Evolutionary conservation across 2,113 vertebrate species (phyloP).

Genomic region (Nipponia nippon): DNA sequence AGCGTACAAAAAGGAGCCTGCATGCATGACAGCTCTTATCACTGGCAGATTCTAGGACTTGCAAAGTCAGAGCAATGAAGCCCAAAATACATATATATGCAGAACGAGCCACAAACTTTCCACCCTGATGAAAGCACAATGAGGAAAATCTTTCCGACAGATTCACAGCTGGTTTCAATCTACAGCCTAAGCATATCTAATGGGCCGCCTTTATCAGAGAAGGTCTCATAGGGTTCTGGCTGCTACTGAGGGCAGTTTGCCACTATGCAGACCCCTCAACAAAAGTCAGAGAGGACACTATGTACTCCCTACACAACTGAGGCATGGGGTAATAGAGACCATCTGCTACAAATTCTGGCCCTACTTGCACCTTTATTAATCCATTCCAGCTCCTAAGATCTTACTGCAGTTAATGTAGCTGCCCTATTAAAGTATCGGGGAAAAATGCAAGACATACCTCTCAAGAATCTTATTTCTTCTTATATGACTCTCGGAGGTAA

Average conservation of each 20-base stretch:
- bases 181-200: conserved; percentile 51
- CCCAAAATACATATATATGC: not conserved
- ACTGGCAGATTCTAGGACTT: not conserved
- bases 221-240: conserved; percentile 13
- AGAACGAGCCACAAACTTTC: conserved; percentile 6
- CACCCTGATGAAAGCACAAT: conserved; percentile 38
- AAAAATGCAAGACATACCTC: not conserved
- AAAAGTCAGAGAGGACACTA: conserved; percentile 41
- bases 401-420: not conserved
- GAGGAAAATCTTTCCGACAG: conserved; percentile 57
- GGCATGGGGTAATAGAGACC: not conserved
- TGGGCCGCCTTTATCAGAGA: conserved; percentile 15
- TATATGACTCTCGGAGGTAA: not conserved
- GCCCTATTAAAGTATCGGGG: not conserved
- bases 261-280: conserved; percentile 24
- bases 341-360: conserved; percentile 50
- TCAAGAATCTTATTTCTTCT: not conserved
- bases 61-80: not conserved
- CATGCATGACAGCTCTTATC: not conserved
- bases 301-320: not conserved
- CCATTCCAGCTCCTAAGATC: not conserved
- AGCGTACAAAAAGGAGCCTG: not conserved
- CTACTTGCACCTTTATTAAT: conserved; percentile 9
- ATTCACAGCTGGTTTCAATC: conserved; percentile 57
- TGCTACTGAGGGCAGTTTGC: conserved; percentile 37